phyloP scores from a whole-genome alignment of 2,888 invertebrate genomes.

The Anthoptus insignis region DNA sequence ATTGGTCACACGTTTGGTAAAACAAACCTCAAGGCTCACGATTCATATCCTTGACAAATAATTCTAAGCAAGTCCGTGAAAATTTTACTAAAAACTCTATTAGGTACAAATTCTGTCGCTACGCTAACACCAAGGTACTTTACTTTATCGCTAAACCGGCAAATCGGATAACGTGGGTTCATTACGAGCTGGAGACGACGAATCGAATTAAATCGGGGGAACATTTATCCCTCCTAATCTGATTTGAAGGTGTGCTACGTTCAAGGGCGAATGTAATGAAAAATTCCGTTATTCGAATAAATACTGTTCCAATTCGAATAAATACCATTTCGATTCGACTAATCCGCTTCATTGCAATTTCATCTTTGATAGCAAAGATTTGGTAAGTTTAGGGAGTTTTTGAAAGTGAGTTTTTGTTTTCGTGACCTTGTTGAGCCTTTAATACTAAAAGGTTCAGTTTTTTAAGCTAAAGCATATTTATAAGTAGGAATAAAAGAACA shows the following conservation, averaged over 20 bases:
- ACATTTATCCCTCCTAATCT: conserved; percentile 30
- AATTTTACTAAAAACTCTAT: not conserved
- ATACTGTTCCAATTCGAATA: conserved; percentile 11
- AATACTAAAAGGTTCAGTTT: too few species aligned
- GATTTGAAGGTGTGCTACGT: conserved; percentile 30
- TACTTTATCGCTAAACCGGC: conserved; percentile 2
- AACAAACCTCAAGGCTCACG: too few species aligned
- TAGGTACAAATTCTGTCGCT: not conserved
- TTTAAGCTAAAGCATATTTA: too few species aligned
- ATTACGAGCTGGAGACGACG: conserved; percentile 25
- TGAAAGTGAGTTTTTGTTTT: too few species aligned
- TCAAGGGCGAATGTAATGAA: conserved; percentile 30
- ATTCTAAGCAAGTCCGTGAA: too few species aligned
- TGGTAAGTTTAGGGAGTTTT: too few species aligned
- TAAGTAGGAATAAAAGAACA: too few species aligned
- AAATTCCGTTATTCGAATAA: conserved; percentile 14
- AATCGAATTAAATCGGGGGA: conserved; percentile 22
- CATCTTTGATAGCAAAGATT: not conserved
- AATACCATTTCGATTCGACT: not conserved
- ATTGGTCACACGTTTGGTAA: too few species aligned
- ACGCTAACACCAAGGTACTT: not conserved
- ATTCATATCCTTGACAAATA: too few species aligned
- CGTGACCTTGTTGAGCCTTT: too few species aligned
- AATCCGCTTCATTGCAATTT: not conserved
- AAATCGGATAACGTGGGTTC: conserved; percentile 22